A percentile compares a stretch with the other conserved stretches of the same genome.
These are phyloP conservation scores for Heteromurus nitidus DNA, from an alignment of 2,888 invertebrate genomes.

Conservation along the genomic window DNA sequence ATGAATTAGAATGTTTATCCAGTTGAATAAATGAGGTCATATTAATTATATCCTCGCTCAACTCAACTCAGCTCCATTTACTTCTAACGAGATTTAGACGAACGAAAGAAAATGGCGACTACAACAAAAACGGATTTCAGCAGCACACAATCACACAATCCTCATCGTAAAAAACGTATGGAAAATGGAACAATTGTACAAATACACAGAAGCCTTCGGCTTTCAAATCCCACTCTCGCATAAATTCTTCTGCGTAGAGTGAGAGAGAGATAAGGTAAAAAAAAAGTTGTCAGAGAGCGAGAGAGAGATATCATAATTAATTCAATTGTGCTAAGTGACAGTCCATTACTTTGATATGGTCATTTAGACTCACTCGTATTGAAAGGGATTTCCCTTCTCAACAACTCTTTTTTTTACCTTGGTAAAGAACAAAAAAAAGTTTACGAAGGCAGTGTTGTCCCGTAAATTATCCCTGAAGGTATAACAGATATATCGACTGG, in stretches of 20 bases:
- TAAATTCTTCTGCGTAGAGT: constrained; percentile 51
- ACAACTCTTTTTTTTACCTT: constrained; percentile 9
- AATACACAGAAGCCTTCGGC: constrained; percentile 16
- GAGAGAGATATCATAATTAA: constrained; percentile 42
- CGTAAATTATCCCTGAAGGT: neutral
- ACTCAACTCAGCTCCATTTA: too few relatives aligned
- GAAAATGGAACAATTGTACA: neutral
- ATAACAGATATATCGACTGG: too few relatives aligned
- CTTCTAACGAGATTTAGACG: neutral
- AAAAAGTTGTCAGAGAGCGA: too few relatives aligned
- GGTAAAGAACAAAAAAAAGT: too few relatives aligned
- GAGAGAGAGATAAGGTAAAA: constrained; percentile 8
- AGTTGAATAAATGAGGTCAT: too few relatives aligned
- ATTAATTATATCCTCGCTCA: too few relatives aligned
- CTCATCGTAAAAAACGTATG: neutral
- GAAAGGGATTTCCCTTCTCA: too few relatives aligned
- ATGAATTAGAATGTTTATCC: too few relatives aligned
- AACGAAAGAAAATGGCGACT: neutral
- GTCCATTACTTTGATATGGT: neutral
- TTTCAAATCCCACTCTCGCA: constrained; percentile 36
- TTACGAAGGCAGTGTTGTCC: neutral
- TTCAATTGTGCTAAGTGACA: constrained; percentile 33
- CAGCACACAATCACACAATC: neutral
- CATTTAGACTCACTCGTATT: too few relatives aligned
- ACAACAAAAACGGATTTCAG: neutral